phyloP scores from a whole-genome alignment of 2,797 vertebrate genomes.

The Labroides dimidiatus region DNA sequence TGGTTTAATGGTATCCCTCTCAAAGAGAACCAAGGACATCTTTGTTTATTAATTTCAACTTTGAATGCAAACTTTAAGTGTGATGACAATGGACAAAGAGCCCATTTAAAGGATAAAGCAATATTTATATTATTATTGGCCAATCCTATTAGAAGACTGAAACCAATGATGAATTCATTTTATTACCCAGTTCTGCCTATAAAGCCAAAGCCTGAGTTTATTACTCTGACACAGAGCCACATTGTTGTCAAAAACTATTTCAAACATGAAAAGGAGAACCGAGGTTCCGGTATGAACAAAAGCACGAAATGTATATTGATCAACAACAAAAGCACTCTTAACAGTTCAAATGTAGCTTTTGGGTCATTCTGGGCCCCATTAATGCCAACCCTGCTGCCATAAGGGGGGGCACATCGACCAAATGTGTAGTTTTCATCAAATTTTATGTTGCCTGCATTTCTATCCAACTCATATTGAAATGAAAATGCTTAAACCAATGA shows the following conservation, averaged over 20 bases:
- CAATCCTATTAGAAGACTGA: not conserved
- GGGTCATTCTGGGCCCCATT: too few species aligned
- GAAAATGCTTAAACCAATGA: too few species aligned
- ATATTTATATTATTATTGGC: constrained; percentile 4
- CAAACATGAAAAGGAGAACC: not conserved
- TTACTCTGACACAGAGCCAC: not conserved
- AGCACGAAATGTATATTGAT: not conserved
- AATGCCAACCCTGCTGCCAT: too few species aligned
- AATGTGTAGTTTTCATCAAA: too few species aligned
- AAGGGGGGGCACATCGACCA: too few species aligned
- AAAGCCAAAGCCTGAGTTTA: constrained; percentile 1
- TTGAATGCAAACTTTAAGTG: constrained; percentile 37
- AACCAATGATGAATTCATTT: constrained; percentile 11
- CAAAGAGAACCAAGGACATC: constrained; percentile 68
- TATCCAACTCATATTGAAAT: too few species aligned
- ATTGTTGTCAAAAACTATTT: not conserved
- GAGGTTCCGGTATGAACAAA: not conserved
- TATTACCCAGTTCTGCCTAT: not conserved
- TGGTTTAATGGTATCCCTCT: constrained; percentile 58
- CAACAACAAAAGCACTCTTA: too few species aligned
- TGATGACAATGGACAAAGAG: constrained; percentile 17
- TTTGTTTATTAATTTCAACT: constrained; percentile 43
- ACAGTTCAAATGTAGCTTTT: too few species aligned
- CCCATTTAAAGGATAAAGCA: not conserved
- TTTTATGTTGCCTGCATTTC: too few species aligned